These are phyloP conservation scores for Apogon talboti DNA, from an alignment of 2,797 vertebrate genomes.

Conservation along the genomic window DNA sequence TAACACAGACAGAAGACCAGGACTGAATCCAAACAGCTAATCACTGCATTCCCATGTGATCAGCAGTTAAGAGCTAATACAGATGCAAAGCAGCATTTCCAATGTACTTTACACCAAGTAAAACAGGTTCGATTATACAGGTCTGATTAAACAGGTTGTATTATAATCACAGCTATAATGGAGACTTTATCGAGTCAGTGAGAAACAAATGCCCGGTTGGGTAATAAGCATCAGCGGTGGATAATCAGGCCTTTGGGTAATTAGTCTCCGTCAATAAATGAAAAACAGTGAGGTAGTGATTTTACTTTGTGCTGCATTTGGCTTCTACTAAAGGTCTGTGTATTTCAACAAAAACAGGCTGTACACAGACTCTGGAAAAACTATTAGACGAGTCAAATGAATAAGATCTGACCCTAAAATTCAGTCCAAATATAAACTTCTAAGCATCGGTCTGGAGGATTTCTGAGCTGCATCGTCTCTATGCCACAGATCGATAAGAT, in stretches of 20 bases:
- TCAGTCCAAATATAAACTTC: neutral
- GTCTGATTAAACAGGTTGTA: no score
- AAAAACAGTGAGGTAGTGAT: constrained; percentile 29
- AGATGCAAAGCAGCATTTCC: constrained; percentile 14
- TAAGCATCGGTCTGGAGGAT: no score
- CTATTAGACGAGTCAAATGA: neutral
- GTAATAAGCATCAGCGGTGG: constrained; percentile 26
- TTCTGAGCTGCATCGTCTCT: no score
- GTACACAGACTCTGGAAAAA: neutral
- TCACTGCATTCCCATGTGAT: constrained; percentile 16
- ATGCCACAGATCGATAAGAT: no score
- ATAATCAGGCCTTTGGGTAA: constrained; percentile 31
- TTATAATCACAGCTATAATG: constrained; percentile 20
- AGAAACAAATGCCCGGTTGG: constrained; percentile 20
- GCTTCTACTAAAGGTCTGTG: neutral
- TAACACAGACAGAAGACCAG: constrained; percentile 45
- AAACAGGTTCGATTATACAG: constrained; percentile 4
- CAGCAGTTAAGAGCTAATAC: constrained; percentile 30
- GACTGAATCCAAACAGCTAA: constrained; percentile 13
- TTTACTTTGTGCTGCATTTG: constrained; percentile 11
- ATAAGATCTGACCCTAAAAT: no score
- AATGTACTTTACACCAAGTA: constrained; percentile 8
- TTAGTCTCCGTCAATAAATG: constrained; percentile 37
- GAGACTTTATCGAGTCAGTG: constrained; percentile 6
- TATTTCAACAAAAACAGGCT: neutral